Percentiles rank a stretch among this genome's conserved stretches.
Conservation (phyloP, 2,113 vertebrate species). For the Phalacrocorax aristotelis region DNA sequence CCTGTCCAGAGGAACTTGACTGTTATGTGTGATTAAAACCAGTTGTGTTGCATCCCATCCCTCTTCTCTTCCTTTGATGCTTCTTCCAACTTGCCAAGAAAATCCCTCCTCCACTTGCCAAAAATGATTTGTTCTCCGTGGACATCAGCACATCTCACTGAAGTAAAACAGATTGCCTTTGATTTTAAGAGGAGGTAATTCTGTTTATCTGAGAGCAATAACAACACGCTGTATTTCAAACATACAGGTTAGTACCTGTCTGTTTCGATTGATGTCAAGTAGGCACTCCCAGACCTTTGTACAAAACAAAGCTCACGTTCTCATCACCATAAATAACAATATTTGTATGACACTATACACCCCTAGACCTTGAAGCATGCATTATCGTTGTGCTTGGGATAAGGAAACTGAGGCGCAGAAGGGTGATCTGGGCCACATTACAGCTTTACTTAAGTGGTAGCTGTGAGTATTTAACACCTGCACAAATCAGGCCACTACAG, state of each 20-base stretch:
- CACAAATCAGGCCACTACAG: not conserved
- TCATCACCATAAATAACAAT: not conserved
- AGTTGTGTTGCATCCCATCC: constrained; percentile 65
- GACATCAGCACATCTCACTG: not conserved
- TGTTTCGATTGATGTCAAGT: not conserved
- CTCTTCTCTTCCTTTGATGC: constrained; percentile 68
- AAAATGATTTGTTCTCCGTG: constrained; percentile 17
- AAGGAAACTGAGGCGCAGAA: constrained; percentile 21
- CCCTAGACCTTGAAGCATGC: not conserved
- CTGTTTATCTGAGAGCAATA: constrained; percentile 32
- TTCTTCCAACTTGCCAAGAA: constrained; percentile 55
- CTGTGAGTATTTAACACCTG: not conserved
- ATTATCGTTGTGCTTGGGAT: not conserved
- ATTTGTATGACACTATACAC: not conserved
- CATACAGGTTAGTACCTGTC: not conserved
- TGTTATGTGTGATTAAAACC: constrained; percentile 69
- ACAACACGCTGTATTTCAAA: not conserved
- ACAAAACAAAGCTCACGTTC: not conserved
- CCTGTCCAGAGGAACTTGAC: constrained; percentile 54
- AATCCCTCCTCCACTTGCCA: constrained; percentile 53
- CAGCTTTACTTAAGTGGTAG: not conserved
- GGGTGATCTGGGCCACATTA: not conserved
- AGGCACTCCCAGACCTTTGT: not conserved
- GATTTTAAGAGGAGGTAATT: constrained; percentile 29
- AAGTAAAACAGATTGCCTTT: constrained; percentile 27